These are phyloP conservation scores for Sinocyclocheilus anshuiensis DNA, from an alignment of 2,113 vertebrate genomes.

Conservation along the genomic window DNA sequence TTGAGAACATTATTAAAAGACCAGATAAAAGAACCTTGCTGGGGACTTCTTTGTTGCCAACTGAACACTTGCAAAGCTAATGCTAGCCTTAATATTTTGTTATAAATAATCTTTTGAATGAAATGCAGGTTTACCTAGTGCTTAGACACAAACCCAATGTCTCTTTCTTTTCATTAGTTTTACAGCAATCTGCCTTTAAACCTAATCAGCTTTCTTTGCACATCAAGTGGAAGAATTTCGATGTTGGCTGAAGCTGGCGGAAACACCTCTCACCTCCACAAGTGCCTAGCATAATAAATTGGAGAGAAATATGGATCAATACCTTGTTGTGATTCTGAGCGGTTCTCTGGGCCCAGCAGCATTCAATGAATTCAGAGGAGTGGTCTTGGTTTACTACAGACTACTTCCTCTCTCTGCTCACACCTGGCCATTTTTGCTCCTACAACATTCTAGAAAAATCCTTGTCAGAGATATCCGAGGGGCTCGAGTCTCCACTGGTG, in stretches of 20 bases:
- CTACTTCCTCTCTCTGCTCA: slow-evolving; percentile 7
- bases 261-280: slow-evolving; percentile 3
- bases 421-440: slow-evolving; percentile 1
- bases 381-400: slow-evolving; percentile 1
- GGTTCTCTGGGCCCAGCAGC: slow-evolving; percentile 6
- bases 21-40: too few relatives aligned
- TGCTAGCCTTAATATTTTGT: too few relatives aligned
- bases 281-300: slow-evolving; percentile 11
- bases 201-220: background rate
- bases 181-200: background rate
- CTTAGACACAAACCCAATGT: background rate
- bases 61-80: too few relatives aligned
- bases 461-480: background rate
- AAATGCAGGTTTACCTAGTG: too few relatives aligned
- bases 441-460: background rate
- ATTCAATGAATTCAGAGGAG: background rate
- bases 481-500: background rate
- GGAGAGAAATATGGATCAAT: slow-evolving; percentile 18
- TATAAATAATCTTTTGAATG: too few relatives aligned
- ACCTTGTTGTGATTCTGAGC: slow-evolving; percentile 28
- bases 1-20: too few relatives aligned
- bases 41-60: too few relatives aligned
- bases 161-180: background rate
- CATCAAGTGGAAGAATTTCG: slow-evolving; percentile 3
- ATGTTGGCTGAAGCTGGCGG: slow-evolving; percentile 1